A percentile compares a stretch with the other conserved stretches of the same genome.
Conservation (phyloP, 2,113 vertebrate genomes). For the Heterochromis multidens region DNA sequence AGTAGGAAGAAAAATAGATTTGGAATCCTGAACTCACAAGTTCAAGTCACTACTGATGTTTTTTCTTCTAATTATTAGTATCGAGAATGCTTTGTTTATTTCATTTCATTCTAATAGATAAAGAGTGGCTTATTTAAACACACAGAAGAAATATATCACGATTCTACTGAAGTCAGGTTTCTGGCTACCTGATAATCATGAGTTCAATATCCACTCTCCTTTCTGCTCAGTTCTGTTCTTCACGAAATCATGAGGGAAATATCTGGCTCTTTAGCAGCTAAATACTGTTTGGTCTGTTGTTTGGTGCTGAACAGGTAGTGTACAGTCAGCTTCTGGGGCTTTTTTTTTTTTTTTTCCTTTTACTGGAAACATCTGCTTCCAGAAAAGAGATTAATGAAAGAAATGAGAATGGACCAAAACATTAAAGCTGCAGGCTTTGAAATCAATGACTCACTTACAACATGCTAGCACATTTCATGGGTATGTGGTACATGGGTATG, state of each 20-base stretch:
- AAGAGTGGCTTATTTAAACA: too few species aligned
- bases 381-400: neutral
- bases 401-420: neutral
- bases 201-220: neutral
- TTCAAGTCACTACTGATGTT: neutral
- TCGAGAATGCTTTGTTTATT: too few species aligned
- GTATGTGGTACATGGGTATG: too few species aligned
- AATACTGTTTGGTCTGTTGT: neutral
- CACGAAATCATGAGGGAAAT: neutral
- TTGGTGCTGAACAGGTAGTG: neutral
- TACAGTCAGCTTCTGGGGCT: neutral
- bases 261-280: neutral
- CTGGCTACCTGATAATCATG: neutral
- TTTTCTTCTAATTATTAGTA: too few species aligned
- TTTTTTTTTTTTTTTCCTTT: neutral
- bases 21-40: neutral
- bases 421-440: neutral
- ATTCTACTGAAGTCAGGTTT: neutral
- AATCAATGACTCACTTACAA: neutral
- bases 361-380: neutral
- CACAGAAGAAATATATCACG: neutral
- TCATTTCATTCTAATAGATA: too few species aligned
- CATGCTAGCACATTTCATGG: neutral
- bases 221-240: neutral
- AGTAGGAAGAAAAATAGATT: too few species aligned